These are phyloP conservation scores for Synergus gifuensis DNA, from an alignment of 2,888 invertebrate species.

Conservation along the genomic window DNA sequence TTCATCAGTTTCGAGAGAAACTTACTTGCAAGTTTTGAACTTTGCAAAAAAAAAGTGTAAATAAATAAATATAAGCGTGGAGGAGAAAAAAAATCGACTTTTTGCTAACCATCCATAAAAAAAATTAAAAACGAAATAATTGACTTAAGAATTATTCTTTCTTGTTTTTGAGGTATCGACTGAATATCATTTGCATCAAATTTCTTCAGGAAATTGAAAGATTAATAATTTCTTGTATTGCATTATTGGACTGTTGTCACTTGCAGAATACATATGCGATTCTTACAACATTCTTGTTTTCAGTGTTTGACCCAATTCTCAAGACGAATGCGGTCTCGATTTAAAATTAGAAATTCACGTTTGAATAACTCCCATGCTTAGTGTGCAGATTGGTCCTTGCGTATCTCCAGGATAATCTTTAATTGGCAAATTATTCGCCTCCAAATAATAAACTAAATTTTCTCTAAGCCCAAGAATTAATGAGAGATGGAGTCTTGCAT, in stretches of 20 bases:
- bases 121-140: too few relatives aligned
- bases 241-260: neutral
- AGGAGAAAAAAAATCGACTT: too few relatives aligned
- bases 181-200: neutral
- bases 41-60: too few relatives aligned
- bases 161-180: too few relatives aligned
- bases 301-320: constrained; percentile 67
- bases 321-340: constrained; percentile 58
- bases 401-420: constrained; percentile 18
- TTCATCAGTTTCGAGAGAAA: too few relatives aligned
- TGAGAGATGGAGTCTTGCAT: constrained; percentile 6
- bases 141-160: too few relatives aligned
- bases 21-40: too few relatives aligned
- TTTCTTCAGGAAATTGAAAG: neutral
- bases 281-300: constrained; percentile 64
- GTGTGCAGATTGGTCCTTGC: constrained; percentile 20
- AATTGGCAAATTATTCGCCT: neutral
- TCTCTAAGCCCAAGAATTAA: too few relatives aligned
- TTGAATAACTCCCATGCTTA: constrained; percentile 53
- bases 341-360: constrained; percentile 69
- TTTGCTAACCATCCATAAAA: too few relatives aligned
- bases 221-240: neutral
- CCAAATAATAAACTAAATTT: too few relatives aligned
- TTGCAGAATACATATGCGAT: constrained; percentile 32
- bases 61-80: too few relatives aligned